Evolutionary conservation across 2,888 invertebrate species (phyloP).

Genomic region (Athrips mouffetella): DNA sequence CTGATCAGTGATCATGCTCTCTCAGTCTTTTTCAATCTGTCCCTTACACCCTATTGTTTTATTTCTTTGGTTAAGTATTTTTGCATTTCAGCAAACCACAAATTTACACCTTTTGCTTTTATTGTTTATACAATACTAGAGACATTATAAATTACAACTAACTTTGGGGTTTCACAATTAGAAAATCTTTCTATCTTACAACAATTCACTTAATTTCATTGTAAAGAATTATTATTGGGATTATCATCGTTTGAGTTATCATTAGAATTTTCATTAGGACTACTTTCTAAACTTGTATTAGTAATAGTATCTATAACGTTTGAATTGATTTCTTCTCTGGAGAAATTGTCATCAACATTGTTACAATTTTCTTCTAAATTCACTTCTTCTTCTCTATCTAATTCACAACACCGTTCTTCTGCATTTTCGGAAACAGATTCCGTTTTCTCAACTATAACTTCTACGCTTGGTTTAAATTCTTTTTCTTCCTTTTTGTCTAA

Average conservation of each 20-base stretch:
- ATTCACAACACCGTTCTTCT: slow-evolving; percentile 42
- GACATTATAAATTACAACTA: slow-evolving; percentile 34
- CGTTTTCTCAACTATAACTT: slow-evolving; percentile 57
- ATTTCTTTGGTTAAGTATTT: too few species aligned
- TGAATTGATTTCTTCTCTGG: slow-evolving; percentile 65
- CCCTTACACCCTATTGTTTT: too few species aligned
- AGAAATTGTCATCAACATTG: slow-evolving; percentile 36
- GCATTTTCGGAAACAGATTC: slow-evolving; percentile 42
- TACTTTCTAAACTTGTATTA: slow-evolving; percentile 42
- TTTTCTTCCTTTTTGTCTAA: slow-evolving; percentile 39
- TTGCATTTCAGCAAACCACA: too few species aligned
- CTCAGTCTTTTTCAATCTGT: too few species aligned
- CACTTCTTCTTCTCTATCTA: slow-evolving; percentile 40
- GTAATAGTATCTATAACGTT: slow-evolving; percentile 56
- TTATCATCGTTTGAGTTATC: not conserved
- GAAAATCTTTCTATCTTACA: slow-evolving; percentile 22
- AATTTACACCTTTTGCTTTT: too few species aligned
- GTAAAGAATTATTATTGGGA: slow-evolving; percentile 62
- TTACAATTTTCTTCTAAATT: slow-evolving; percentile 43
- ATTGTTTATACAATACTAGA: slow-evolving; percentile 29
- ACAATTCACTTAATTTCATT: slow-evolving; percentile 31
- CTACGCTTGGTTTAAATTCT: slow-evolving; percentile 54
- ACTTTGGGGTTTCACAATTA: slow-evolving; percentile 50
- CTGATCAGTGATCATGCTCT: too few species aligned
- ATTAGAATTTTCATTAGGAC: slow-evolving; percentile 50